Percentiles rank a stretch among this genome's conserved stretches.
phyloP scores from a whole-genome alignment of 1,140 invertebrate species.

The Zophobas atratus region DNA sequence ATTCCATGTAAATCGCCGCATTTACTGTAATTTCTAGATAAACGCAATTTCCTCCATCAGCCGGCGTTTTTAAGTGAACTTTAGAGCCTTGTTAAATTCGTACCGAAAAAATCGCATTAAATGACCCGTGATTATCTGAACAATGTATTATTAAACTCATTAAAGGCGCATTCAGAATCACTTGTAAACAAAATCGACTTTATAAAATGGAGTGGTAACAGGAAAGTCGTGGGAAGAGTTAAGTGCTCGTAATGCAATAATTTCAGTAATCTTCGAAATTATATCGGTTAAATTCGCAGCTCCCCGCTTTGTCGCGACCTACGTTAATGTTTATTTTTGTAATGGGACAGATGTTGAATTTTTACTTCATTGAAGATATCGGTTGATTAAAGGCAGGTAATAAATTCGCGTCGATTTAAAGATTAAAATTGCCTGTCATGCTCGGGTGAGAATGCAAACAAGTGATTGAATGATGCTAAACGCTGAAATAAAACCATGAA shows the following conservation, averaged over 20 bases:
- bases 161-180: slow-evolving; percentile 41
- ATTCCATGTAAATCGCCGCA: slow-evolving; percentile 16
- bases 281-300: slow-evolving; percentile 35
- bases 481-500: neutral
- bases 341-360: slow-evolving; percentile 16
- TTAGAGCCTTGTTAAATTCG: slow-evolving; percentile 35
- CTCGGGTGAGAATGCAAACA: slow-evolving; percentile 20
- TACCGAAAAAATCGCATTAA: slow-evolving; percentile 33
- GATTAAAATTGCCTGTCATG: slow-evolving; percentile 19
- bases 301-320: slow-evolving; percentile 22
- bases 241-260: slow-evolving; percentile 49
- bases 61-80: slow-evolving; percentile 14
- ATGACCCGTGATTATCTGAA: slow-evolving; percentile 47
- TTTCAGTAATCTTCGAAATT: slow-evolving; percentile 49
- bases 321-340: slow-evolving; percentile 35
- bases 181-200: slow-evolving; percentile 47
- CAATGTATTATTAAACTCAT: slow-evolving; percentile 44
- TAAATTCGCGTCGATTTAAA: slow-evolving; percentile 18
- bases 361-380: neutral
- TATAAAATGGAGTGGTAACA: slow-evolving; percentile 50
- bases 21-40: neutral
- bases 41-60: slow-evolving; percentile 19
- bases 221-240: slow-evolving; percentile 49
- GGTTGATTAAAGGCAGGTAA: slow-evolving; percentile 19
- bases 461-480: slow-evolving; percentile 1